These are phyloP conservation scores for Hirtodrosophila confusa DNA, from an alignment of 2,888 invertebrate genomes.

Conservation along the genomic window DNA sequence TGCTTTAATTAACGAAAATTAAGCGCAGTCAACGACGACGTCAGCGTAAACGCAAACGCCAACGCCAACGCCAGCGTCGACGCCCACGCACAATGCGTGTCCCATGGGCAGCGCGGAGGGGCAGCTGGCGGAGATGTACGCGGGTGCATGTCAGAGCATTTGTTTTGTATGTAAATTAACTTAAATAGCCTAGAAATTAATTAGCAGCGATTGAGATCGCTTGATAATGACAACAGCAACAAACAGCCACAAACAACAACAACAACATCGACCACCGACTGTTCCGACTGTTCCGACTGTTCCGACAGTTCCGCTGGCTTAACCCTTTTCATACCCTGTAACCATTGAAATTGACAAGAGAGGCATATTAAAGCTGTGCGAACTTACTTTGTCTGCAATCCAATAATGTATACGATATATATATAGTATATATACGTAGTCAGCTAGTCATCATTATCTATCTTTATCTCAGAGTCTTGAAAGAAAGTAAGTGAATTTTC, in stretches of 20 bases:
- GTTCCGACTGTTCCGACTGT: slow-evolving; percentile 74
- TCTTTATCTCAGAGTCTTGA: too few relatives aligned
- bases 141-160: slow-evolving; percentile 66
- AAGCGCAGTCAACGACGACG: slow-evolving; percentile 44
- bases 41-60: slow-evolving; percentile 13
- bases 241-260: slow-evolving; percentile 48
- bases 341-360: background rate
- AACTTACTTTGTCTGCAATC: too few relatives aligned
- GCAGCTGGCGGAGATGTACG: slow-evolving; percentile 43
- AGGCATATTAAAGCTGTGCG: too few relatives aligned
- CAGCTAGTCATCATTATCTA: too few relatives aligned
- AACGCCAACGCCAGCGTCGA: slow-evolving; percentile 54
- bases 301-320: slow-evolving; percentile 60
- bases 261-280: slow-evolving; percentile 61
- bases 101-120: too few relatives aligned
- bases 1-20: slow-evolving; percentile 77
- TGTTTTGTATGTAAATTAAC: slow-evolving; percentile 76
- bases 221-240: slow-evolving; percentile 59
- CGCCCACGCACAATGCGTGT: slow-evolving; percentile 48
- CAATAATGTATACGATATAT: too few relatives aligned
- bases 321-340: slow-evolving; percentile 43
- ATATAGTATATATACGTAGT: too few relatives aligned
- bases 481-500: too few relatives aligned
- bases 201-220: slow-evolving; percentile 79
- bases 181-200: slow-evolving; percentile 80